Percentiles rank a stretch among this genome's conserved stretches.
Conservation (phyloP, 2,113 vertebrate genomes). For the Callipepla squamata region DNA sequence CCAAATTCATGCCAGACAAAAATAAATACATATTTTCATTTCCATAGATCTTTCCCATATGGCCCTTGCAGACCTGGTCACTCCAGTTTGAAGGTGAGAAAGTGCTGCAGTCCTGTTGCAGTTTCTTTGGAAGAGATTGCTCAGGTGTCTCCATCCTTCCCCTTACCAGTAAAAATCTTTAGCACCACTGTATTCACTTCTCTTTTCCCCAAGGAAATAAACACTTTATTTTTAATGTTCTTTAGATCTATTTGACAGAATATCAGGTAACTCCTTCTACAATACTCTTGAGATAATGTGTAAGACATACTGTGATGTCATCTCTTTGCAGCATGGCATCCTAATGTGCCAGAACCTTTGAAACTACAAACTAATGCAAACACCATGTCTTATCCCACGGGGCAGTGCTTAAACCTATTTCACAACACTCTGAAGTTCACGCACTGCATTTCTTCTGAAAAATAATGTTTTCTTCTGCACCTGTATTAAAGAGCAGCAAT, state of each 20-base stretch:
- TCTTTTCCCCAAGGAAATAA: background rate
- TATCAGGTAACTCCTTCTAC: background rate
- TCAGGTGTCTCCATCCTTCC: background rate
- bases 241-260: background rate
- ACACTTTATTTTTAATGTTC: background rate
- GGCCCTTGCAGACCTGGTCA: background rate
- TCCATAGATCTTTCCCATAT: background rate
- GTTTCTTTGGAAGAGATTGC: background rate
- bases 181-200: background rate
- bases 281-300: background rate
- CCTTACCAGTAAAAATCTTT: background rate
- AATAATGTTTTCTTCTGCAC: background rate
- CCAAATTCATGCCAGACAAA: background rate
- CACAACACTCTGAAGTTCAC: accelerated
- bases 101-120: background rate
- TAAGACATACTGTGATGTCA: background rate
- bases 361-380: background rate
- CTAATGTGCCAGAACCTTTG: background rate
- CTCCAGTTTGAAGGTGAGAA: background rate
- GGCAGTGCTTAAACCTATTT: background rate
- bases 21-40: background rate
- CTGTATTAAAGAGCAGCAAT: background rate
- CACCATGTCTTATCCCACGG: accelerated
- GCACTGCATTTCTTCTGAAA: background rate
- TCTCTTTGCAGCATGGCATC: background rate